A percentile compares a stretch with the other conserved stretches of the same genome.
These are phyloP conservation scores for Drosophila borborema DNA, from an alignment of 2,888 invertebrate genomes.

Conservation along the genomic window DNA sequence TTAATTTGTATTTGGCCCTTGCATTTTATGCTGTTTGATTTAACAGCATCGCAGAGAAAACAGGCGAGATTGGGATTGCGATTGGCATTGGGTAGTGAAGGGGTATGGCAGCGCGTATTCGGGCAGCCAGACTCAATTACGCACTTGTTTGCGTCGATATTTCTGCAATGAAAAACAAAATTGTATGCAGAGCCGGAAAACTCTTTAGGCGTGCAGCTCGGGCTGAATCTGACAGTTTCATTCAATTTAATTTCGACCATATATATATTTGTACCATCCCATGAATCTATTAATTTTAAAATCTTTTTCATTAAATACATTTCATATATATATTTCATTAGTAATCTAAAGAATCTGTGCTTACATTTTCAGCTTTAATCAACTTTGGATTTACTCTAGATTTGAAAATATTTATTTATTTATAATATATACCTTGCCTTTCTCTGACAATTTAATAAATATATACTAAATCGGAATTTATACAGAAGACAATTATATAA, in stretches of 20 bases:
- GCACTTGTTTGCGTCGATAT: slow-evolving; percentile 67
- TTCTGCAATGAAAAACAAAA: slow-evolving; percentile 65
- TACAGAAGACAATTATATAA: too few relatives aligned
- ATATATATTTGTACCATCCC: too few relatives aligned
- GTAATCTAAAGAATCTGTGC: too few relatives aligned
- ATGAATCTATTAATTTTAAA: too few relatives aligned
- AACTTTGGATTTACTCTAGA: too few relatives aligned
- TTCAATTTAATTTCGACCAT: slow-evolving; percentile 18
- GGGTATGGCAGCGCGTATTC: not conserved
- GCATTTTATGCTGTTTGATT: slow-evolving; percentile 67
- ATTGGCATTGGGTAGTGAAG: not conserved
- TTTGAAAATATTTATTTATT: too few relatives aligned
- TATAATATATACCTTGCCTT: too few relatives aligned
- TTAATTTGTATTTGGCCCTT: slow-evolving; percentile 64
- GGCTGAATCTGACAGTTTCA: slow-evolving; percentile 31
- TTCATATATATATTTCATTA: too few relatives aligned
- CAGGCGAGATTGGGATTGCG: not conserved
- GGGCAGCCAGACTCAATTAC: slow-evolving; percentile 68
- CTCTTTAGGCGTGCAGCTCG: slow-evolving; percentile 15
- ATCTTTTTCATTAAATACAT: too few relatives aligned
- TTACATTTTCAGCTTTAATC: too few relatives aligned
- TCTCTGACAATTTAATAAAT: slow-evolving; percentile 5
- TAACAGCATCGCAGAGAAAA: slow-evolving; percentile 20
- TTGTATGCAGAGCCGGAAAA: slow-evolving; percentile 36
- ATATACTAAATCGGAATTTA: too few relatives aligned